Base-by-base conservation (phyloP, 2,113 vertebrate species). In the Colinus virginianus region DNA sequence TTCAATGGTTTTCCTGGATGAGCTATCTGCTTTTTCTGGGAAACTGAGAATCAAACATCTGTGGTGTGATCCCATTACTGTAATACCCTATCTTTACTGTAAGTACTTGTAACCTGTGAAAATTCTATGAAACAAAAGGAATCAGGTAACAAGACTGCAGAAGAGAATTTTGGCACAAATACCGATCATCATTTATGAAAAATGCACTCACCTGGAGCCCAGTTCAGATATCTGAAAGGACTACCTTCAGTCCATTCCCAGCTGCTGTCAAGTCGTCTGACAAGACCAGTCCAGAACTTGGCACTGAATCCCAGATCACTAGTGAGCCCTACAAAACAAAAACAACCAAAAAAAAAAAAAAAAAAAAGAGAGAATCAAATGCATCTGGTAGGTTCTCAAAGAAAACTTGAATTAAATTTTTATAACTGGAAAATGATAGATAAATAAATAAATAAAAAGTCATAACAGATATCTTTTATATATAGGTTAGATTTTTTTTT, bases 151-250 rank as follows among this genome's bases (percentile, higher is more conserved):
- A 42, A 42, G 23, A 36, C 43, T 19, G 16, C 15, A 15, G 6
- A 80, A 70, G 1, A 64, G 28, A 28, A 62, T 72, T 77, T 88
- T 62, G 13, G 7, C 13, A 3, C 21, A 59, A 38, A n/a, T 3
- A 1, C 13, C 55, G 59, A 19, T 30, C 5, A 40, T 25, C 1
- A 1, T 70, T 83, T 83, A 64, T 56, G 42, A 72, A 26, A 83
- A 45, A 13, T 14, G 8, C 43, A 28, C 96, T 95, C 82, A 99
- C 99, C 99, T 97, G 99, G 99, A 77, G 98, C 97, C 99, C 99
- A 99, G 95, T 99, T 99, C 53, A 99, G 94, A 94, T 99, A 99
- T 96, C 98, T 97, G 95, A 99, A 99, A 2, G 99, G 98, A 70
- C 97, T 98, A 51, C 98, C 95, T 5, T 98, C 97, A 76, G 90